phyloP scores from a whole-genome alignment of 2,888 invertebrate genomes.

The Axea sp. region DNA sequence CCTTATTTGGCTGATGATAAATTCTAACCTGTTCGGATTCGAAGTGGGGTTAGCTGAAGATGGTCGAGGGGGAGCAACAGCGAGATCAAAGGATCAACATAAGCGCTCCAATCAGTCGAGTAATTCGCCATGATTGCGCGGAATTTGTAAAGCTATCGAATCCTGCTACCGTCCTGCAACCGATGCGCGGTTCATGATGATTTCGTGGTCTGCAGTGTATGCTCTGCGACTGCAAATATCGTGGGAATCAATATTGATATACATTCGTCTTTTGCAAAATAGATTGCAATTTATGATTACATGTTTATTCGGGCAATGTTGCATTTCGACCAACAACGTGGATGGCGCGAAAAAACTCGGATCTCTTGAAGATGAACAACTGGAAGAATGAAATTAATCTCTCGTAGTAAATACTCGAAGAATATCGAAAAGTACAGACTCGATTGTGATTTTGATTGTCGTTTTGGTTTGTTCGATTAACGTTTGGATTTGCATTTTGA shows the following conservation, averaged over 20 bases:
- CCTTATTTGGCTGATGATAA: conserved; percentile 78
- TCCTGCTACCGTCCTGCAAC: conserved; percentile 72
- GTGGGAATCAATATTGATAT: conserved; percentile 58
- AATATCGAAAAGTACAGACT: too few relatives aligned
- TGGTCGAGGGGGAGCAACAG: conserved; percentile 63
- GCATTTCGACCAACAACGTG: too few relatives aligned
- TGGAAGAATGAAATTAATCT: too few relatives aligned
- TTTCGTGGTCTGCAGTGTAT: conserved; percentile 40
- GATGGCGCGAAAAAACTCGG: too few relatives aligned
- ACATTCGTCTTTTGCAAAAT: conserved; percentile 32
- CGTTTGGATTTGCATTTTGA: too few relatives aligned
- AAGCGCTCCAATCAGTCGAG: conserved; percentile 79
- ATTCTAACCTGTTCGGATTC: conserved; percentile 71
- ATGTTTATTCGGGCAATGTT: too few relatives aligned
- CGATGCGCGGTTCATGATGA: conserved; percentile 42
- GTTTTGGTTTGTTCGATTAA: too few relatives aligned
- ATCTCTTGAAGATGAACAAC: too few relatives aligned
- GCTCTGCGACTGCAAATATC: conserved; percentile 5
- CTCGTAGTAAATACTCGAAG: too few relatives aligned
- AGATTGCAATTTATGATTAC: too few relatives aligned
- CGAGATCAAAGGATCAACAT: conserved; percentile 78
- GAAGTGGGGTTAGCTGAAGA: conserved; percentile 50
- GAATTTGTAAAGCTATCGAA: conserved; percentile 73
- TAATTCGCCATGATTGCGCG: conserved; percentile 78
- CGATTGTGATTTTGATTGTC: too few relatives aligned